Conservation (phyloP, 2,888 invertebrate genomes). For the Plemyria rubiginata region DNA sequence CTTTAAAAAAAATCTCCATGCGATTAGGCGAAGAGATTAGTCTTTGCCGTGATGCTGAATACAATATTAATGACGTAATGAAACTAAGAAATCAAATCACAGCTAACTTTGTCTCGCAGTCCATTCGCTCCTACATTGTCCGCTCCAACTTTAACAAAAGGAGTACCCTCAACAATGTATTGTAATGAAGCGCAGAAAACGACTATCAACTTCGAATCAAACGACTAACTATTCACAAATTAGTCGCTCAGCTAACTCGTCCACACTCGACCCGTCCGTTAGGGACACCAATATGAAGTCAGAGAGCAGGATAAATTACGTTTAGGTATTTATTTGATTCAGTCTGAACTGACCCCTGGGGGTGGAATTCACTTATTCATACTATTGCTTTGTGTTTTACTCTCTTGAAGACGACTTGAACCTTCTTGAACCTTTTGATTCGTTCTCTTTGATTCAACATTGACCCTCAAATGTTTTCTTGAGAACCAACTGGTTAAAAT, state of each 20-base stretch:
- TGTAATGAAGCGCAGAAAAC: slow-evolving; percentile 63
- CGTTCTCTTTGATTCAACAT: background rate
- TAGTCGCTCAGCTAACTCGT: slow-evolving; percentile 65
- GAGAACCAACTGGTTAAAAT: too few species aligned
- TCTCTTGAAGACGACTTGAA: background rate
- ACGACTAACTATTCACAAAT: slow-evolving; percentile 72
- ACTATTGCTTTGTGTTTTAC: slow-evolving; percentile 5
- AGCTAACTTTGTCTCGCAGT: background rate
- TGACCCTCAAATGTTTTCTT: background rate
- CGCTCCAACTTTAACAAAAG: slow-evolving; percentile 22
- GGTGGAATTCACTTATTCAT: slow-evolving; percentile 12
- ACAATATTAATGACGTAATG: background rate
- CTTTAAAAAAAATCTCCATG: too few species aligned
- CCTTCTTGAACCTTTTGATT: background rate
- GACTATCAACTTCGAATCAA: slow-evolving; percentile 62
- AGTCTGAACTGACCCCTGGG: slow-evolving; percentile 11
- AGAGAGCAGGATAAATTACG: slow-evolving; percentile 25
- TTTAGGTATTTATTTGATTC: slow-evolving; percentile 28
- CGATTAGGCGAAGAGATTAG: too few species aligned
- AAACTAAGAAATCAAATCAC: slow-evolving; percentile 7
- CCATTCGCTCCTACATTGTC: slow-evolving; percentile 22
- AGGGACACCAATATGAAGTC: slow-evolving; percentile 47
- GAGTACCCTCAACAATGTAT: slow-evolving; percentile 38
- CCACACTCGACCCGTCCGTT: slow-evolving; percentile 63
- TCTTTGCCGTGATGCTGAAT: too few species aligned